These are phyloP conservation scores for Nomada ferruginata DNA, from an alignment of 2,888 invertebrate species.

Conservation along the genomic window DNA sequence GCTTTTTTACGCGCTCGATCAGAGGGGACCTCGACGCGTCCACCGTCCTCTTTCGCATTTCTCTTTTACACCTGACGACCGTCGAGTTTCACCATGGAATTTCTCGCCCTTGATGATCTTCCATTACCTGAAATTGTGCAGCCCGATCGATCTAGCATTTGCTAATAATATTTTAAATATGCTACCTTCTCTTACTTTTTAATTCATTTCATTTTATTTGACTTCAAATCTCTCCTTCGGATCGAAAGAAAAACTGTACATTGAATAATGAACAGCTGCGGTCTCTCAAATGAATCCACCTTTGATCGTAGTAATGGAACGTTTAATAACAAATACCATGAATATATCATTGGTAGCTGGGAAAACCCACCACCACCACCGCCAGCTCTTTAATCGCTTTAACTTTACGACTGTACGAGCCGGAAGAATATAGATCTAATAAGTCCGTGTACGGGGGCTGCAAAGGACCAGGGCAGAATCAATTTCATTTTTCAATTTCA, in stretches of 20 bases:
- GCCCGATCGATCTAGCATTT: constrained; percentile 25
- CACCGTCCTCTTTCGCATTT: constrained; percentile 37
- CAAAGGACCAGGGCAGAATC: constrained; percentile 64
- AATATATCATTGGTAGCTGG: neutral
- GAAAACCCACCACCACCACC: constrained; percentile 9
- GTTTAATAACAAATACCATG: neutral
- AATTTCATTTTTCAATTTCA: constrained; percentile 74
- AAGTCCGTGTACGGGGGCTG: constrained; percentile 43
- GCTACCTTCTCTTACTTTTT: no score
- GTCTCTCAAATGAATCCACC: no score
- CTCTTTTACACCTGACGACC: constrained; percentile 49
- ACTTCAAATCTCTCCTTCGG: no score
- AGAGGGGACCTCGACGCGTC: constrained; percentile 17
- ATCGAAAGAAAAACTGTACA: no score
- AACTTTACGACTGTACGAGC: constrained; percentile 22
- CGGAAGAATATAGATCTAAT: constrained; percentile 65
- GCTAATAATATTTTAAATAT: no score
- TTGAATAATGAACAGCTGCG: no score
- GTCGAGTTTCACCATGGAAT: constrained; percentile 12
- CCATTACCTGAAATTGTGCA: neutral
- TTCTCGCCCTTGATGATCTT: constrained; percentile 27
- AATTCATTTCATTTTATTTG: no score
- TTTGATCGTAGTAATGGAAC: neutral
- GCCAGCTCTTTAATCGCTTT: constrained; percentile 57
- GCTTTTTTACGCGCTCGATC: constrained; percentile 49